A percentile compares a stretch with the other conserved stretches of the same genome.
These are phyloP conservation scores for Ambastaia sidthimunki DNA, from an alignment of 2,797 vertebrate genomes.

Conservation along the genomic window DNA sequence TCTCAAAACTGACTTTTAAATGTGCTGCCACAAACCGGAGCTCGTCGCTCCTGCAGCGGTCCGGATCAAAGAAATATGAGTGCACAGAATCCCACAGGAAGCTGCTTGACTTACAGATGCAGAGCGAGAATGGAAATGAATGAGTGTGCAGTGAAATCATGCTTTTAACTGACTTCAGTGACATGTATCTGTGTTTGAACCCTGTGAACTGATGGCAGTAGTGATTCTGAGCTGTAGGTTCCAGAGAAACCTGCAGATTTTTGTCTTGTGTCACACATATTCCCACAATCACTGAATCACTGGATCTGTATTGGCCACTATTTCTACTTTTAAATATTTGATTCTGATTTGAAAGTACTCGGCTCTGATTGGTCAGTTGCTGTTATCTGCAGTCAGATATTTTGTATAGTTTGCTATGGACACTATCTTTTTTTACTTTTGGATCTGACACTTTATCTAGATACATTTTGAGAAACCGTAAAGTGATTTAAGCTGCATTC, in stretches of 20 bases:
- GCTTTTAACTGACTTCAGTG: constrained; percentile 28
- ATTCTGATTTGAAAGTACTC: not conserved
- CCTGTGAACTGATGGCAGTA: not conserved
- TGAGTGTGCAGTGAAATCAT: not conserved
- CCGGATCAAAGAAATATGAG: constrained; percentile 43
- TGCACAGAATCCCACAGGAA: constrained; percentile 6
- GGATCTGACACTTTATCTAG: no score
- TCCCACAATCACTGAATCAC: not conserved
- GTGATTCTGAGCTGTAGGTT: not conserved
- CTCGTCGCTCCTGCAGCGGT: constrained; percentile 50
- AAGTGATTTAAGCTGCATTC: no score
- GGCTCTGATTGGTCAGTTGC: no score
- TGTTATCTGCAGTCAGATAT: no score
- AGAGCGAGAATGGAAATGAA: constrained; percentile 21
- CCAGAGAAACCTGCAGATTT: no score
- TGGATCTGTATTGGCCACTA: not conserved
- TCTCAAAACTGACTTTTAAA: constrained; percentile 41
- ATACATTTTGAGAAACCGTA: no score
- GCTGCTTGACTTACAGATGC: constrained; percentile 2
- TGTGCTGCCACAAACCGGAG: constrained; percentile 37
- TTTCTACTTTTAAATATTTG: not conserved
- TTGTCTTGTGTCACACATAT: not conserved
- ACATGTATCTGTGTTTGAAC: not conserved
- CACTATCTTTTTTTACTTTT: no score
- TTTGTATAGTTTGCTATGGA: no score